Conservation (phyloP, 37 sponge, comb jelly and placozoan species). For the Petrosia ficiformis region DNA sequence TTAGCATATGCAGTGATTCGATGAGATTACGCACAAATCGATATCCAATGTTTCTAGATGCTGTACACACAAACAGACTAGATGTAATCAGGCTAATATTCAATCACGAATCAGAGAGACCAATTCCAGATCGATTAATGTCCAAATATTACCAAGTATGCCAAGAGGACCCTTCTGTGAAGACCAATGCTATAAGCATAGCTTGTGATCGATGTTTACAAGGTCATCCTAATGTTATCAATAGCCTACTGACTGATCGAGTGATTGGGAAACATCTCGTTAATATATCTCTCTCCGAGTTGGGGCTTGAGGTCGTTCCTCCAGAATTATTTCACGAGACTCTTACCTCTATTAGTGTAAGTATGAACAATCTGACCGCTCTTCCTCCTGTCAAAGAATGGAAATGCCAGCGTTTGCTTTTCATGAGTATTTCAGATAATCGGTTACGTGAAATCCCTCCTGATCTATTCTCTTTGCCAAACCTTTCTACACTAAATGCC, state of each 20-base stretch:
- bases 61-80: background rate
- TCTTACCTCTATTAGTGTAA: conserved; percentile 29
- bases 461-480: conserved; percentile 39
- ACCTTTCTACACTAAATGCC: conserved; percentile 23
- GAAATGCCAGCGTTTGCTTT: conserved; percentile 17
- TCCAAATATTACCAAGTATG: background rate
- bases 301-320: conserved; percentile 37
- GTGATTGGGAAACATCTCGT: too few relatives aligned
- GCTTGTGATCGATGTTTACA: background rate
- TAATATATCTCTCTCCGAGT: conserved; percentile 20
- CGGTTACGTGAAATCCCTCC: conserved; percentile 27
- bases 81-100: background rate
- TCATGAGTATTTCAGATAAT: conserved; percentile 42
- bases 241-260: background rate
- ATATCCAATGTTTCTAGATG: background rate
- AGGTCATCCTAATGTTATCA: background rate
- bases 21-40: background rate
- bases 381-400: conserved; percentile 22
- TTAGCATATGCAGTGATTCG: background rate
- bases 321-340: conserved; percentile 23
- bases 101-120: background rate
- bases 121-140: conserved; percentile 1
- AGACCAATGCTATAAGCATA: background rate
- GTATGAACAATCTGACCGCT: conserved; percentile 28
- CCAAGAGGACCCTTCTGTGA: background rate